A percentile compares a stretch with the other conserved stretches of the same genome.
Evolutionary conservation across 2,888 invertebrate species (phyloP).

Genomic region (Notodonta dromedarius): DNA sequence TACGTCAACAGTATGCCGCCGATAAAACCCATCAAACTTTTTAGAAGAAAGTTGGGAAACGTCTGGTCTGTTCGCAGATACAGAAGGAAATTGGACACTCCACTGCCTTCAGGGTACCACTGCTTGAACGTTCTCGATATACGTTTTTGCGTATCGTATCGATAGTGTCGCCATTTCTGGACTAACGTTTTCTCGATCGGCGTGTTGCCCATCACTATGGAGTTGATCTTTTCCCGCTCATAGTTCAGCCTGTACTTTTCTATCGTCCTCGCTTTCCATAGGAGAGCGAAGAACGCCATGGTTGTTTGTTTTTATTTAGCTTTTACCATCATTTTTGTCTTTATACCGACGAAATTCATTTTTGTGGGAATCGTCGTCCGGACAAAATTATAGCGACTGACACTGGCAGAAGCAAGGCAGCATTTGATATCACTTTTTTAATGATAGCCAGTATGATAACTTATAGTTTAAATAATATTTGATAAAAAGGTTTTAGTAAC

Average conservation of each 20-base stretch:
- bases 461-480: too few relatives aligned
- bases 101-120: conserved; percentile 67
- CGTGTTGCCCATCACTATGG: conserved; percentile 73
- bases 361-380: neutral
- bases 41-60: conserved; percentile 83
- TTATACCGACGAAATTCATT: conserved; percentile 30
- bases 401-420: neutral
- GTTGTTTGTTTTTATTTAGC: conserved; percentile 24
- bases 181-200: conserved; percentile 68
- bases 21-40: conserved; percentile 86
- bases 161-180: conserved; percentile 77
- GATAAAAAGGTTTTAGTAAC: neutral
- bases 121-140: conserved; percentile 64
- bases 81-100: conserved; percentile 56
- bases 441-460: neutral
- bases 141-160: conserved; percentile 64
- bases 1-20: conserved; percentile 87
- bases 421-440: neutral
- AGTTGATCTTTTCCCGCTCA: conserved; percentile 84
- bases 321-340: conserved; percentile 26
- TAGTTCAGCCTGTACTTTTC: conserved; percentile 76
- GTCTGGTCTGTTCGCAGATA: conserved; percentile 76
- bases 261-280: conserved; percentile 82
- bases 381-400: neutral
- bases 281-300: conserved; percentile 84